Percentiles rank a stretch among this genome's conserved stretches.
These are phyloP conservation scores for Seriola rivoliana DNA, from an alignment of 2,113 vertebrate genomes.

Conservation along the genomic window DNA sequence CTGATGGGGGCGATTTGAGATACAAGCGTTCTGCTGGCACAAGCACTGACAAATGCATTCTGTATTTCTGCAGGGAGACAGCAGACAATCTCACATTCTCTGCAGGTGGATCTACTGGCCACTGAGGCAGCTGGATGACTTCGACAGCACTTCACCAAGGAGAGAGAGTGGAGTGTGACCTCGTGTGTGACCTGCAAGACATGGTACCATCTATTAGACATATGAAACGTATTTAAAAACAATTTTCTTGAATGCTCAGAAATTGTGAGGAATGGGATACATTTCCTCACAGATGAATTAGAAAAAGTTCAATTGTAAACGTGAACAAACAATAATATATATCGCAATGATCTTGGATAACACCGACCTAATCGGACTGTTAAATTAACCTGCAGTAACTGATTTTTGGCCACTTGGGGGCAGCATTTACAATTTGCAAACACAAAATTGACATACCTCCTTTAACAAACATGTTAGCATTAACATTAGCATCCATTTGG, in stretches of 20 bases:
- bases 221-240: too few relatives aligned
- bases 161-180: neutral
- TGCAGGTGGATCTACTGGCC: slow-evolving; percentile 57
- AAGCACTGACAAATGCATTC: slow-evolving; percentile 66
- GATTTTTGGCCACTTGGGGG: neutral
- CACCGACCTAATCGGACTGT: neutral
- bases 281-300: too few relatives aligned
- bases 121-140: slow-evolving; percentile 52
- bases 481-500: neutral
- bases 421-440: neutral
- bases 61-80: slow-evolving; percentile 58
- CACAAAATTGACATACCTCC: too few relatives aligned
- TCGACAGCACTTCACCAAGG: slow-evolving; percentile 20
- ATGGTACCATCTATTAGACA: neutral
- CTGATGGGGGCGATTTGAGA: slow-evolving; percentile 71
- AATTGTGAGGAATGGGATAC: too few relatives aligned
- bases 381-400: neutral
- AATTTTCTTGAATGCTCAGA: too few relatives aligned
- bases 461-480: too few relatives aligned
- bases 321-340: neutral
- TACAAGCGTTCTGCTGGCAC: slow-evolving; percentile 64
- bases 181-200: neutral
- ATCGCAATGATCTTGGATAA: too few relatives aligned
- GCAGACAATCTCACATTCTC: slow-evolving; percentile 58
- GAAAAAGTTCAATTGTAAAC: too few relatives aligned